Evolutionary conservation across 2,113 vertebrate genomes (phyloP).

Genomic region (Urocitellus parryii): DNA sequence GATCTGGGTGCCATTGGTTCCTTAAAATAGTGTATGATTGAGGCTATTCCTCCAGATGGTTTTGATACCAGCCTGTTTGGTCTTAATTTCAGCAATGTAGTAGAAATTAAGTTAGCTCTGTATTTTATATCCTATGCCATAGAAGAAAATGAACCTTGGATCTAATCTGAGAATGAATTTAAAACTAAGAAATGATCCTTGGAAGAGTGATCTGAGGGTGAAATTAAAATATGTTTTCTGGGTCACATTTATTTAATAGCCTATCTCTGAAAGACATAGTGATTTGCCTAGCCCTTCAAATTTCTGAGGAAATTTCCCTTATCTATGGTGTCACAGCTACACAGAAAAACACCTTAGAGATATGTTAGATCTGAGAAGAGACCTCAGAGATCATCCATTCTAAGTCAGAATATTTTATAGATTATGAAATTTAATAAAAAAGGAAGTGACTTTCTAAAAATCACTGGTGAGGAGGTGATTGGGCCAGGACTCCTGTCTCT

Average conservation of each 20-base stretch:
- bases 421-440: conserved; percentile 38
- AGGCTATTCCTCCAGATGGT: conserved; percentile 31
- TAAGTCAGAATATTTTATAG: neutral
- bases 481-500: neutral
- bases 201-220: neutral
- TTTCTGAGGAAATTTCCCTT: conserved; percentile 1
- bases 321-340: neutral
- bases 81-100: conserved; percentile 22
- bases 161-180: neutral
- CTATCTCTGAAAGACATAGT: neutral
- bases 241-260: neutral
- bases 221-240: conserved; percentile 2
- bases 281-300: neutral
- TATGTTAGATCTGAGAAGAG: neutral
- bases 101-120: neutral
- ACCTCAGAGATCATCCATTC: neutral
- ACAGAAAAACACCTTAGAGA: neutral
- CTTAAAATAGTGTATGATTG: neutral
- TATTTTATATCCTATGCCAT: neutral
- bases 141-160: neutral
- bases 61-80: conserved; percentile 60
- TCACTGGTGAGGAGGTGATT: conserved; percentile 1
- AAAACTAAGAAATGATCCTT: conserved; percentile 1
- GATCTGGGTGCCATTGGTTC: conserved; percentile 46
- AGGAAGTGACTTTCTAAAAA: conserved; percentile 22